Evolutionary conservation across 2,113 vertebrate genomes (phyloP).

Genomic region (Ciconia maguari): DNA sequence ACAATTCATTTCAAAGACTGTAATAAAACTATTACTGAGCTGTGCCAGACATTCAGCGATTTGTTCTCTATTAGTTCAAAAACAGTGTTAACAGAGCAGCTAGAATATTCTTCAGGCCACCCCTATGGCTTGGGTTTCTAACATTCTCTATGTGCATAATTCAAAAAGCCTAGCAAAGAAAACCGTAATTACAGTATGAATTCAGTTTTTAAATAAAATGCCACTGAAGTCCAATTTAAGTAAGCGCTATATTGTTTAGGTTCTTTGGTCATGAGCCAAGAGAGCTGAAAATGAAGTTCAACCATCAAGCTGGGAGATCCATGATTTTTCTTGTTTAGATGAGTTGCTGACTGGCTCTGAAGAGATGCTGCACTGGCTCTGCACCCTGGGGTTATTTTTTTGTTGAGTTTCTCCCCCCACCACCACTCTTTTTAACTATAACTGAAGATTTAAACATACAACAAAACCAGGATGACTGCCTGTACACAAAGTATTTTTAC

Average conservation of each 20-base stretch:
- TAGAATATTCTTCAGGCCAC: neutral
- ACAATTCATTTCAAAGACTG: neutral
- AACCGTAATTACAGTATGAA: neutral
- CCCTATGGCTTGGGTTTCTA: neutral
- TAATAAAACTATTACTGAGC: neutral
- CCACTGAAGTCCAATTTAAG: neutral
- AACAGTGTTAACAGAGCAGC: neutral
- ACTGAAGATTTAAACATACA: neutral
- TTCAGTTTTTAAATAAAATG: neutral
- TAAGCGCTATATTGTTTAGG: neutral
- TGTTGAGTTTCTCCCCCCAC: neutral
- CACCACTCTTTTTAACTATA: neutral
- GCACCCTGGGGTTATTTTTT: neutral
- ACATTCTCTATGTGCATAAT: neutral
- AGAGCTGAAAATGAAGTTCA: conserved; percentile 8
- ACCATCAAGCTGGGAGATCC: neutral
- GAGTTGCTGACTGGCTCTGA: neutral
- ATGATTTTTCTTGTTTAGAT: neutral
- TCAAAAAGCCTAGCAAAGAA: neutral
- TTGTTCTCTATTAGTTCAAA: neutral
- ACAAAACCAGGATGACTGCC: neutral
- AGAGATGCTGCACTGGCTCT: neutral
- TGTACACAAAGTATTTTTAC: neutral
- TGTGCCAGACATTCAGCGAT: neutral
- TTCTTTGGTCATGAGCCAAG: neutral